Conservation (phyloP, 2,888 invertebrate species). For the Laspeyria flexula region DNA sequence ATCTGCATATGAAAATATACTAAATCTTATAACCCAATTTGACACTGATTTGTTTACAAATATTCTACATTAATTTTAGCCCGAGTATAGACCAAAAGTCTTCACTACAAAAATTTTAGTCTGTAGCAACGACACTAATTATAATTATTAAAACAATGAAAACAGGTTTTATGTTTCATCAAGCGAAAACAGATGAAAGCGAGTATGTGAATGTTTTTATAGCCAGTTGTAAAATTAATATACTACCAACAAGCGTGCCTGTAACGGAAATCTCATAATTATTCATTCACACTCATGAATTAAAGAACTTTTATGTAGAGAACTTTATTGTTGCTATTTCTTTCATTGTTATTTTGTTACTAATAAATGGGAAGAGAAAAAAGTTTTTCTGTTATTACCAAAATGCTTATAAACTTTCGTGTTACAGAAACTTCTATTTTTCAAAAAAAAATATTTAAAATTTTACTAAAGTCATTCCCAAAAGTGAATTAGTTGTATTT, state of each 20-base stretch:
- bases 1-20: too few species aligned
- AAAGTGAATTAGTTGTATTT: too few species aligned
- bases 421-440: too few species aligned
- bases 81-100: too few species aligned
- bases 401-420: too few species aligned
- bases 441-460: too few species aligned
- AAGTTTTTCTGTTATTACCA: neutral
- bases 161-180: conserved; percentile 4
- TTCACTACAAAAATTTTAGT: too few species aligned
- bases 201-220: conserved; percentile 39
- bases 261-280: neutral
- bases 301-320: neutral
- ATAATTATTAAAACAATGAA: conserved; percentile 3
- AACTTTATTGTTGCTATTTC: neutral
- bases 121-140: neutral
- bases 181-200: conserved; percentile 31
- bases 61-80: too few species aligned
- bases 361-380: neutral
- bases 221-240: conserved; percentile 30
- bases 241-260: conserved; percentile 2
- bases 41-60: too few species aligned
- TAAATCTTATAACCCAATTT: too few species aligned
- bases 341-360: neutral
- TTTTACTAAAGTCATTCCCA: too few species aligned
- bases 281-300: conserved; percentile 3